phyloP scores from a whole-genome alignment of 1,140 invertebrate genomes.

The Bemisia tabaci region DNA sequence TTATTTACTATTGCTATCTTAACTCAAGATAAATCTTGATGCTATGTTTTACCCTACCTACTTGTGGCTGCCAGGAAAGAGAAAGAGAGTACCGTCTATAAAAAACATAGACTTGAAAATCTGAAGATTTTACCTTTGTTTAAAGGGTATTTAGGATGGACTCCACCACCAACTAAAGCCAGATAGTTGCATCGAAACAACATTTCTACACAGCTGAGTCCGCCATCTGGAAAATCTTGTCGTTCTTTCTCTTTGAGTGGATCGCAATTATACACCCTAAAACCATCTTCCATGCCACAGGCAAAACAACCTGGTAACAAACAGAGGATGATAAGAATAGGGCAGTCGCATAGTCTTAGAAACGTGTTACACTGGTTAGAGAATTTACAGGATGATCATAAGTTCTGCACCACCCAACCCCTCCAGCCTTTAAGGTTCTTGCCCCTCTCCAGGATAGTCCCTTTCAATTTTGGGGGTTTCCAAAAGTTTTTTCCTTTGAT shows the following conservation, averaged over 20 bases:
- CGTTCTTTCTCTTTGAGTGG: constrained; percentile 92
- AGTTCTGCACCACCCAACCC: no score
- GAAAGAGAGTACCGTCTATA: neutral
- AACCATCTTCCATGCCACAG: constrained; percentile 92
- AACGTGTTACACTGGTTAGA: no score
- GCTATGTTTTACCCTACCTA: no score
- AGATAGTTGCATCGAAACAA: constrained; percentile 95
- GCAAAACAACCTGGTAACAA: constrained; percentile 99
- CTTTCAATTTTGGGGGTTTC: no score
- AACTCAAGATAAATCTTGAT: no score
- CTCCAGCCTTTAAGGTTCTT: no score
- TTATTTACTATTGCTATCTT: no score
- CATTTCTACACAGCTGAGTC: constrained; percentile 92
- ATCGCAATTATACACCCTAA: constrained; percentile 94
- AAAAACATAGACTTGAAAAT: constrained; percentile 1
- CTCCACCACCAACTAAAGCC: constrained; percentile 86
- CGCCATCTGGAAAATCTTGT: constrained; percentile 79
- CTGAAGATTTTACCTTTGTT: constrained; percentile 64
- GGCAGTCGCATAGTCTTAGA: no score
- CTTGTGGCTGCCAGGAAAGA: no score
- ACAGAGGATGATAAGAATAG: neutral
- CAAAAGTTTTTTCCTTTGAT: no score
- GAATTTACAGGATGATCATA: no score
- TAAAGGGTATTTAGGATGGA: constrained; percentile 77
- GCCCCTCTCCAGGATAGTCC: no score